Base-by-base conservation (phyloP, 2,888 invertebrate species). In the Dolichomitus sp. region DNA sequence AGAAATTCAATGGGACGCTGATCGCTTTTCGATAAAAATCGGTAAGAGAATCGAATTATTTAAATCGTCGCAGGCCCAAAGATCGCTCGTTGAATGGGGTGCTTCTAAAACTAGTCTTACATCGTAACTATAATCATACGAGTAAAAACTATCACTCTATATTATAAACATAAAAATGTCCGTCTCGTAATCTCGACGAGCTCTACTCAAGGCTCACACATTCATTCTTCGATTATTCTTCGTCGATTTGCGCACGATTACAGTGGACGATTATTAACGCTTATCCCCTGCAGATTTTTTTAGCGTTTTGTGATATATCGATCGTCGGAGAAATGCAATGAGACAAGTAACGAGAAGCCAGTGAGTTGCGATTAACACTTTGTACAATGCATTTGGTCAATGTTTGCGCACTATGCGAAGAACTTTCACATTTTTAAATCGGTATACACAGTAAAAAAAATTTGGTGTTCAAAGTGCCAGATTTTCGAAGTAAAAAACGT, bases 81-180 rank as follows among this genome's bases (percentile, higher is more conserved):
- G 75, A 65, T 70, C 76, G 68, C 68, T 68, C 83, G 69, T 76
- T 61, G 68, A 77, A 40, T 42, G 30, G 30, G 33, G 52, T 54
- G 65, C 76, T 68, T 42, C 66, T 75, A 73, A 69, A 81, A 57
- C 81, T 80, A 82, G 84, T 59, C 83, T 75, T 88, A 85, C 68
- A 27, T 81, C 78, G 81, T 88, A 81, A 85, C 75, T 76, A 76
- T 87, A 87, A 88, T 84, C 78, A 83, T 86, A 87, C 83, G 68
- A 75, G 84, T 87, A 48, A 81, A 89, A 89, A 87, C 83, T 88
- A 83, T 79, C 65, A 66, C 69, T 84, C 73, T 84, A 81, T 73
- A 77, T 72, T 77, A 85, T 84, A 84, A 87, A 87, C 87, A 84
- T 87, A 87, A 85, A 85, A 89, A 84, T 84, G 82, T 82, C 84